These are phyloP conservation scores for Zaprionus camerounensis DNA, from an alignment of 1,140 invertebrate genomes.

Conservation along the genomic window DNA sequence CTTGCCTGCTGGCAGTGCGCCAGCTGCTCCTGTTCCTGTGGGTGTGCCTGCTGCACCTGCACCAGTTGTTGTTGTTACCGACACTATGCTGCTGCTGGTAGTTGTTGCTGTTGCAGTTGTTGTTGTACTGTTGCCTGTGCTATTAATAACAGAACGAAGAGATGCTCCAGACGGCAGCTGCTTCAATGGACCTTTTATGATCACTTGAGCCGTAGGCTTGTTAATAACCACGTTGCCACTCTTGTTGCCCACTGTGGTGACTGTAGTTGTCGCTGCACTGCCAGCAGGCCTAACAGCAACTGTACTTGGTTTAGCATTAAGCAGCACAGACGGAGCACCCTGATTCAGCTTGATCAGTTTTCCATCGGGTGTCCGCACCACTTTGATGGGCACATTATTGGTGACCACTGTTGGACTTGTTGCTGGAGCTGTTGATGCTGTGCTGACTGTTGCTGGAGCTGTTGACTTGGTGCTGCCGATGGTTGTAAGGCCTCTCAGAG, in stretches of 20 bases:
- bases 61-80: not conserved
- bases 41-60: not conserved
- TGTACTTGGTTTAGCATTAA: slow-evolving; percentile 50
- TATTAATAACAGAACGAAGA: slow-evolving; percentile 13
- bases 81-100: not conserved
- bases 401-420: slow-evolving; percentile 4
- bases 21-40: not conserved
- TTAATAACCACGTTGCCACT: slow-evolving; percentile 32
- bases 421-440: not conserved
- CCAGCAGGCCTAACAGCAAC: slow-evolving; percentile 1
- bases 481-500: slow-evolving; percentile 53
- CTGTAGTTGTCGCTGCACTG: slow-evolving; percentile 9
- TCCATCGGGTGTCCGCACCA: slow-evolving; percentile 71
- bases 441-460: not conserved
- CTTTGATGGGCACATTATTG: slow-evolving; percentile 57
- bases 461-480: slow-evolving; percentile 16
- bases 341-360: slow-evolving; percentile 68
- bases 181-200: slow-evolving; percentile 51
- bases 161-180: slow-evolving; percentile 23
- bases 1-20: not conserved
- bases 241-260: not conserved
- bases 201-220: slow-evolving; percentile 51
- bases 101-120: slow-evolving; percentile 15
- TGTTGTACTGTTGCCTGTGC: not conserved
- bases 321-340: slow-evolving; percentile 39